Conservation (phyloP, 2,888 invertebrate species). For the Nysson spinosus region DNA sequence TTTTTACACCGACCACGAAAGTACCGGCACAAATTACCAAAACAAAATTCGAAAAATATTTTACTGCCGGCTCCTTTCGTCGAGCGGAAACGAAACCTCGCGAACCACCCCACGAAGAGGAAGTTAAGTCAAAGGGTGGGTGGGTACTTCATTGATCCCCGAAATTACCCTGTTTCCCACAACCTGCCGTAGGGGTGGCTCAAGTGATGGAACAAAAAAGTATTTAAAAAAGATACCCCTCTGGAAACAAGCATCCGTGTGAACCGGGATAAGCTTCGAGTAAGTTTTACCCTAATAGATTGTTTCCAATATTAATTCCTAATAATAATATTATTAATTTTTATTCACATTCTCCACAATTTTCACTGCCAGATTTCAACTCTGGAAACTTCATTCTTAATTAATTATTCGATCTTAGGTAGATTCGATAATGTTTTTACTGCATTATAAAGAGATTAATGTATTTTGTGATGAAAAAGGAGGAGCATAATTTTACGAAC, state of each 20-base stretch:
- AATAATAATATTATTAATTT: no score
- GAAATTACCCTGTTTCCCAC: constrained; percentile 58
- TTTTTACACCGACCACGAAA: constrained; percentile 33
- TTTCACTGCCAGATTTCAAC: no score
- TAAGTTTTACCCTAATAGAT: no score
- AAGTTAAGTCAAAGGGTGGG: constrained; percentile 51
- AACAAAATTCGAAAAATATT: constrained; percentile 46
- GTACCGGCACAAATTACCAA: constrained; percentile 54
- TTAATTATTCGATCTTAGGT: no score
- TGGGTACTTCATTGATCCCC: constrained; percentile 10
- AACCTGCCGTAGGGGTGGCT: constrained; percentile 53
- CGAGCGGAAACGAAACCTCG: constrained; percentile 54
- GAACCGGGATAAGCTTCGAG: constrained; percentile 21
- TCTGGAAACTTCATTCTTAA: no score
- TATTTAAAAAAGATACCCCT: constrained; percentile 18
- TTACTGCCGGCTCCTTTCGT: background rate
- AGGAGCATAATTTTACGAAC: no score
- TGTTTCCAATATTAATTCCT: no score
- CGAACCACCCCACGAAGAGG: constrained; percentile 59
- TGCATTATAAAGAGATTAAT: no score
- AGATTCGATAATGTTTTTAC: no score
- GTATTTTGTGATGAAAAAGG: no score
- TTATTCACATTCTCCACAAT: no score
- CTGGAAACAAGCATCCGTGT: constrained; percentile 20
- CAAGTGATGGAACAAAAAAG: constrained; percentile 18